Percentiles rank a stretch among this genome's conserved stretches.
phyloP scores from a whole-genome alignment of 2,113 vertebrate species.

The Pao palembangensis region DNA sequence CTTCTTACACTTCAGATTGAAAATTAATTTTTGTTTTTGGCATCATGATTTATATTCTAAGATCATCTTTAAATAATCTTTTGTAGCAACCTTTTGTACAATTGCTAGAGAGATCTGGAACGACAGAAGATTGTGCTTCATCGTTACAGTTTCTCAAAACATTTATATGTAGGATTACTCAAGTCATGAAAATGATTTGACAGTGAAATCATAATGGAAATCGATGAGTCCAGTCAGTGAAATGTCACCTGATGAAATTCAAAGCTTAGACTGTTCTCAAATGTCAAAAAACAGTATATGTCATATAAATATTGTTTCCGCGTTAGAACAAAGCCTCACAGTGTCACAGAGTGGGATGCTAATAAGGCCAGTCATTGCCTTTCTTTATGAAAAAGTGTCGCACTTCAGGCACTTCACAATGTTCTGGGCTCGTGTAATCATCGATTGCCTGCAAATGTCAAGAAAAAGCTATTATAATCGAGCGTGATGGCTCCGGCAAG shows the following conservation, averaged over 20 bases:
- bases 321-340: slow-evolving; percentile 23
- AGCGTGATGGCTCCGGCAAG: slow-evolving; percentile 14
- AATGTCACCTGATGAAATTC: slow-evolving; percentile 45
- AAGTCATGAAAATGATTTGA: too few relatives aligned
- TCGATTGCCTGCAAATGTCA: slow-evolving; percentile 63
- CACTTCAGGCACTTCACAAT: slow-evolving; percentile 41
- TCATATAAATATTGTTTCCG: slow-evolving; percentile 7
- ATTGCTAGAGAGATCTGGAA: background rate
- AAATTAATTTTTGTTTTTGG: too few relatives aligned
- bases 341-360: slow-evolving; percentile 18
- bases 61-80: background rate
- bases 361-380: slow-evolving; percentile 12
- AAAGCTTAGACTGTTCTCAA: slow-evolving; percentile 36
- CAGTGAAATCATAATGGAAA: background rate
- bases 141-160: too few relatives aligned
- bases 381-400: slow-evolving; percentile 17
- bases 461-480: slow-evolving; percentile 40
- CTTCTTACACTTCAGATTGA: too few relatives aligned
- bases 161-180: too few relatives aligned
- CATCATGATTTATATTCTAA: background rate
- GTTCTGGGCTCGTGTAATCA: slow-evolving; percentile 47
- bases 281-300: slow-evolving; percentile 45
- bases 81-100: background rate
- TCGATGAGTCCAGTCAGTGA: slow-evolving; percentile 14
- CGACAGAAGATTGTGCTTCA: too few relatives aligned